Evolutionary conservation across 2,113 vertebrate genomes (phyloP).

Genomic region (Alethe diademata): DNA sequence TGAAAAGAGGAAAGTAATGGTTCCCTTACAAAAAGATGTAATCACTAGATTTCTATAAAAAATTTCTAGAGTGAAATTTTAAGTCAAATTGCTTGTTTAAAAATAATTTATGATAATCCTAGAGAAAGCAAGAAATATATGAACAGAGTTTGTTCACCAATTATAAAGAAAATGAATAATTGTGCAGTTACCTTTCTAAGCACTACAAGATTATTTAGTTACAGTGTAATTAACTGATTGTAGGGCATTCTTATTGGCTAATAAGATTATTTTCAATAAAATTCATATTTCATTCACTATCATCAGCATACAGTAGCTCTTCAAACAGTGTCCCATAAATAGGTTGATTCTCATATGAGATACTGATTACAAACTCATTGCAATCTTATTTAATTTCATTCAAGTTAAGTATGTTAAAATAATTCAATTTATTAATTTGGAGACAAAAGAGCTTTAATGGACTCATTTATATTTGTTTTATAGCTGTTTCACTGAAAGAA

Average conservation of each 20-base stretch:
- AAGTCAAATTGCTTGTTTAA: background rate
- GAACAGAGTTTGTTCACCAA: rapidly evolving
- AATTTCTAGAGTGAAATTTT: background rate
- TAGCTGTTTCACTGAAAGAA: background rate
- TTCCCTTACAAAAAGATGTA: background rate
- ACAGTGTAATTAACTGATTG: background rate
- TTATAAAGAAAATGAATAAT: background rate
- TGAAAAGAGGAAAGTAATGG: background rate
- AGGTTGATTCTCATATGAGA: background rate
- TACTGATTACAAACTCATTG: background rate
- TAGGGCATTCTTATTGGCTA: background rate
- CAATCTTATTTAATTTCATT: background rate
- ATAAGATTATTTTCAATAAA: background rate
- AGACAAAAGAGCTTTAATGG: background rate
- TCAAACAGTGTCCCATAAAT: background rate
- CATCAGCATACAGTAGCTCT: background rate
- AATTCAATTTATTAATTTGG: slow-evolving; percentile 1
- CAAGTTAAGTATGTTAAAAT: slow-evolving; percentile 16
- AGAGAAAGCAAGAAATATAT: background rate
- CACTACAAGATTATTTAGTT: background rate
- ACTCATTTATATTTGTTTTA: slow-evolving; percentile 1
- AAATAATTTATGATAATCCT: background rate
- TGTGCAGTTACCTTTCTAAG: background rate
- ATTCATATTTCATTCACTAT: background rate
- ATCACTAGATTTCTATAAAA: background rate